Evolutionary conservation across 2,888 invertebrate species (phyloP).

Genomic region (Sphaerophoria taeniata): DNA sequence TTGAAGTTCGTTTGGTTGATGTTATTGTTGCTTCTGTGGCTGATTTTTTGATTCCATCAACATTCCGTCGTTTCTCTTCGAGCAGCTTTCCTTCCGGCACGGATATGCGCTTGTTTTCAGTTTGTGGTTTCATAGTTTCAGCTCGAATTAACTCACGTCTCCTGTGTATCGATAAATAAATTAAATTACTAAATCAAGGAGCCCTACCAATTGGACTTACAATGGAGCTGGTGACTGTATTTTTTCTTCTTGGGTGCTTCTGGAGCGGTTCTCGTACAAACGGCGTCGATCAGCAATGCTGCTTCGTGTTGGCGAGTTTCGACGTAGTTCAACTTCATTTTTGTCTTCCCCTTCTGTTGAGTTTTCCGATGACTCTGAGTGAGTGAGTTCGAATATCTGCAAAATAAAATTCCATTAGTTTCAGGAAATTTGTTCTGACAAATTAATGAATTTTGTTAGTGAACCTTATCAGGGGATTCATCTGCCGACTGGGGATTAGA

Average conservation of each 20-base stretch:
- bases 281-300: conserved; percentile 91
- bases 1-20: conserved; percentile 92
- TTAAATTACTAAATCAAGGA: neutral
- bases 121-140: conserved; percentile 77
- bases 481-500: conserved; percentile 76
- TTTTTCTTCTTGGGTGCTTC: conserved; percentile 87
- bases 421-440: conserved; percentile 6
- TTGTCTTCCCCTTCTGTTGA: conserved; percentile 84
- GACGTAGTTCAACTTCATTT: conserved; percentile 84
- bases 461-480: conserved; percentile 82
- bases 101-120: conserved; percentile 80
- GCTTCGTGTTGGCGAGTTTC: conserved; percentile 86
- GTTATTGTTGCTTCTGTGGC: conserved; percentile 83
- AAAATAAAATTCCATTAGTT: conserved; percentile 56
- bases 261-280: conserved; percentile 90
- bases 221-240: conserved; percentile 90
- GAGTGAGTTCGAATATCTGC: conserved; percentile 82
- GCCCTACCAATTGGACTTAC: conserved; percentile 80
- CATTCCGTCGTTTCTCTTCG: conserved; percentile 79
- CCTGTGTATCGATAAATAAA: conserved; percentile 79
- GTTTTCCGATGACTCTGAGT: conserved; percentile 83
- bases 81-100: conserved; percentile 80
- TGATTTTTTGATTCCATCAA: conserved; percentile 81
- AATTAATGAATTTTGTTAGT: conserved; percentile 56
- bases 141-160: conserved; percentile 86